Evolutionary conservation across 2,888 invertebrate species (phyloP), one percentile per base, ranked within the genome.

Genomic region (Bugula neritina): DNA sequence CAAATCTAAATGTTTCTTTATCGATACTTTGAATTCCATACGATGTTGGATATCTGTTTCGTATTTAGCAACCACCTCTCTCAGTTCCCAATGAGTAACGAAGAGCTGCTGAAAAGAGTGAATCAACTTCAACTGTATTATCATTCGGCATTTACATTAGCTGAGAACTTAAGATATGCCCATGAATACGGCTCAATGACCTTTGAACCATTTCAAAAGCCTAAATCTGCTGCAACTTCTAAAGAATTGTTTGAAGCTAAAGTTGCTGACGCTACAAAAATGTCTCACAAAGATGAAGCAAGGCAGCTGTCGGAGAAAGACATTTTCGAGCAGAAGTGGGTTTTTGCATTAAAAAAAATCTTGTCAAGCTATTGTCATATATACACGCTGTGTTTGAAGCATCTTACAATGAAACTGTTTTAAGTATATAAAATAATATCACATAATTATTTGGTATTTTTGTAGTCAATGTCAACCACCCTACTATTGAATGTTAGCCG

Each of bases 141-240:
- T 76, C 78, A 79, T 34, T 76, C 75, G 69, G 77, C 77, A 1
- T 78, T 78, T 72, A 77, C 76, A 69, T 72, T 79, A 54, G 79
- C 80, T 5, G 77, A 78, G 0, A 81, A 82, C 71, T 77, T 79
- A 71, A 75, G 82, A 27, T 79, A 78, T 72, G 76, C 79, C 3
- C 82, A 82, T 72, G 82, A 82, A 73, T 81, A 81, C 72, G 81
- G 81, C 35, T 79, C 81, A 13, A 63, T 54, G 10, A 29, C 25
- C 23, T 52, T 72, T 31, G 72, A 55, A 17, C 17, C 25, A 23
- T 43, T 10, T 17, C 5, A 5, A 17, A 10, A 5, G 5, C 52
- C 70, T n/a, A 5, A 69, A 5, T 21, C 43, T 3, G 2, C 43
- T 10, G 2, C n/a, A 27, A 27, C n/a, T 27, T 2, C 25, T 29